Percentiles rank a stretch among this genome's conserved stretches.
Conservation (phyloP, 2,888 invertebrate genomes). For the Chalcis sispes region DNA sequence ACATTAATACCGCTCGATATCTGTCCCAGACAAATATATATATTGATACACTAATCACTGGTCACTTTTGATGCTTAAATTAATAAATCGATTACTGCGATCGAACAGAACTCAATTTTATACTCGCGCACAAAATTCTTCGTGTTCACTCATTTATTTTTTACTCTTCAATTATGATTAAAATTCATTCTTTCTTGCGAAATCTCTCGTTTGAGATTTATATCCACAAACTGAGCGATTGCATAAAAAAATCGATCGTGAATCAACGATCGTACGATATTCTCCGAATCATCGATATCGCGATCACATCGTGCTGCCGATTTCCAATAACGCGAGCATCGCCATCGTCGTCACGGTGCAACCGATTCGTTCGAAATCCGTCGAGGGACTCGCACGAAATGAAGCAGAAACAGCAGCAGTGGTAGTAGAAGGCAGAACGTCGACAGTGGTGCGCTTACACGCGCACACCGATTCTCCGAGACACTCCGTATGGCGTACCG, state of each 20-base stretch:
- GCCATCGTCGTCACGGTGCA: neutral
- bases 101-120: neutral
- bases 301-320: too few relatives aligned
- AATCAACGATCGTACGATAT: too few relatives aligned
- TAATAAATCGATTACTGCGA: neutral
- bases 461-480: neutral
- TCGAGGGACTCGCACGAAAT: conserved; percentile 1
- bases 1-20: too few relatives aligned
- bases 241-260: too few relatives aligned
- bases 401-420: neutral
- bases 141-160: neutral
- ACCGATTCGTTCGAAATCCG: neutral
- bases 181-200: too few relatives aligned
- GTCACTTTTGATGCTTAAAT: too few relatives aligned
- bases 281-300: too few relatives aligned
- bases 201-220: too few relatives aligned
- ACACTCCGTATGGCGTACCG: conserved; percentile 63
- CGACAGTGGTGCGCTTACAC: neutral
- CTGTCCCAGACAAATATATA: too few relatives aligned
- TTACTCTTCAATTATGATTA: too few relatives aligned
- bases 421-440: neutral
- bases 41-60: conserved; percentile 1
- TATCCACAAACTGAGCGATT: too few relatives aligned
- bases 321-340: too few relatives aligned
- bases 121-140: neutral